These are phyloP conservation scores for Ifrita kowaldi DNA, from an alignment of 2,113 vertebrate species.

Conservation along the genomic window DNA sequence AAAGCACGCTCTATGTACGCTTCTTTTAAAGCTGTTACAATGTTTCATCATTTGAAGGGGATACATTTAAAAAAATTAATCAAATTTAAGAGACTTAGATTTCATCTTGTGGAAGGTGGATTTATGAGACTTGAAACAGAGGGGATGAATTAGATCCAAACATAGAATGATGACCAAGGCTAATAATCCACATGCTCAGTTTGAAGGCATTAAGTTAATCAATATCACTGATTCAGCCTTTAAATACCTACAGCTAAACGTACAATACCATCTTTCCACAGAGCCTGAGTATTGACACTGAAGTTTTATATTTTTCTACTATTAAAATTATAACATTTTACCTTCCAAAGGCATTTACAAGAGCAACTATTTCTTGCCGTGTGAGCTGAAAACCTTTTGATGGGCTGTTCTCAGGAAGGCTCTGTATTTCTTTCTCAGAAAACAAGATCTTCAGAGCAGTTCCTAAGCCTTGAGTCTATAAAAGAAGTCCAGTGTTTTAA, in stretches of 20 bases:
- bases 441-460: slow-evolving; percentile 96
- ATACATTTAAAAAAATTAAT: background rate
- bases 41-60: background rate
- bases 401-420: slow-evolving; percentile 87
- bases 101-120: background rate
- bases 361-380: slow-evolving; percentile 91
- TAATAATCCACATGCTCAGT: background rate
- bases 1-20: background rate
- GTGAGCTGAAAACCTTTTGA: slow-evolving; percentile 96
- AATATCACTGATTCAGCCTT: background rate
- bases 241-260: background rate
- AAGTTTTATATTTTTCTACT: background rate
- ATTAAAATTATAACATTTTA: slow-evolving; percentile 18
- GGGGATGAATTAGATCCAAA: background rate
- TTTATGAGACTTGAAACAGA: background rate
- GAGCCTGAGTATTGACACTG: background rate
- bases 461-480: slow-evolving; percentile 91
- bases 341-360: slow-evolving; percentile 92
- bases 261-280: background rate
- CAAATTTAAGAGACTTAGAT: background rate
- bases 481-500: background rate
- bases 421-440: slow-evolving; percentile 94
- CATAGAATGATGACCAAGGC: background rate
- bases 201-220: background rate
- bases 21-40: background rate